Evolutionary conservation across 2,113 vertebrate genomes (phyloP).

Genomic region (Stigmatopora nigra): DNA sequence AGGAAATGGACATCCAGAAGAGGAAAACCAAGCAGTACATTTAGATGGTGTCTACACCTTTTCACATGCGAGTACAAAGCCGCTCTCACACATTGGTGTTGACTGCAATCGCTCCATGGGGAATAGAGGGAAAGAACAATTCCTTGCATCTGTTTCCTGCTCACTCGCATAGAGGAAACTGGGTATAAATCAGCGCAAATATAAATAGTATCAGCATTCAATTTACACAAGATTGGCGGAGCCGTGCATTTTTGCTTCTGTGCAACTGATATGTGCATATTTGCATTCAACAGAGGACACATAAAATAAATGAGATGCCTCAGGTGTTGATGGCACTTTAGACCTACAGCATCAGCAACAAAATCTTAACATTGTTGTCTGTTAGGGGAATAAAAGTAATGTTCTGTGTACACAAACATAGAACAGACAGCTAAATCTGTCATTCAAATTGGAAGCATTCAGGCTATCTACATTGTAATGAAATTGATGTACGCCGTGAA

Average conservation of each 20-base stretch:
- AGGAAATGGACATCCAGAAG: slow-evolving; percentile 86
- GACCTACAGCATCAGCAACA: slow-evolving; percentile 3
- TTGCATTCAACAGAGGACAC: slow-evolving; percentile 20
- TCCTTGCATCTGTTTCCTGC: slow-evolving; percentile 98
- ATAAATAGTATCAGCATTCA: slow-evolving; percentile 83
- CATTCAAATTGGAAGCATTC: neutral
- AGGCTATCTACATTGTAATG: neutral
- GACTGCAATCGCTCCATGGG: slow-evolving; percentile 80
- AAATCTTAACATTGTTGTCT: neutral
- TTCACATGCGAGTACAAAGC: slow-evolving; percentile 87
- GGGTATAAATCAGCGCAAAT: slow-evolving; percentile 81
- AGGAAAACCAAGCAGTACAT: slow-evolving; percentile 81
- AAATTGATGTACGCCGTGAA: neutral
- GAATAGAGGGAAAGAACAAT: slow-evolving; percentile 84
- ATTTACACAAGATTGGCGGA: slow-evolving; percentile 49
- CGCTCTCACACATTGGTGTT: slow-evolving; percentile 69
- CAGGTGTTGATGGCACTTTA: slow-evolving; percentile 1
- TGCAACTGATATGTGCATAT: slow-evolving; percentile 15
- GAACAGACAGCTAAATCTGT: neutral
- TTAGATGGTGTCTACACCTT: slow-evolving; percentile 76
- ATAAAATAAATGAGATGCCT: slow-evolving; percentile 3
- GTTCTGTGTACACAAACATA: neutral
- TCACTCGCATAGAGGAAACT: slow-evolving; percentile 85
- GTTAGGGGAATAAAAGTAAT: neutral
- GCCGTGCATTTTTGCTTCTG: slow-evolving; percentile 34